Evolutionary conservation across 2,888 invertebrate genomes (phyloP), one percentile per base, ranked within the genome.

Genomic region (Sicus ferrugineus): DNA sequence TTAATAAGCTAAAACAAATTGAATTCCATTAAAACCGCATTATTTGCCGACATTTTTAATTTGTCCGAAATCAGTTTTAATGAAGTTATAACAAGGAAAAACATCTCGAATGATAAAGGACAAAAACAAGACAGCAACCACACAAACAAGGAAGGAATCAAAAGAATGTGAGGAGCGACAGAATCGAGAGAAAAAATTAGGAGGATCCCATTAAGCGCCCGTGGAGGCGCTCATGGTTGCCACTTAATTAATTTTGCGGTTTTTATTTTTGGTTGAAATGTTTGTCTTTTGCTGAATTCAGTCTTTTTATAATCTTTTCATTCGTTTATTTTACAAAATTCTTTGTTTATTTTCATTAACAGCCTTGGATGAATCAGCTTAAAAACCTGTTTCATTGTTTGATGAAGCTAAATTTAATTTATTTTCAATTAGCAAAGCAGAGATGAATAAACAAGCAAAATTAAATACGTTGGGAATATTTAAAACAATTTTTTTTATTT

Each of bases 171-270:
- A 4, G 1, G 34, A 59, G 21, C 1, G 11, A 19, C 14, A 34
- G 34, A 56, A 56, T 5, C 19, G 16, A 56, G 34, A 34, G n/a
- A 5, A 59, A 59, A 14, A 21, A 42, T n/a, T 19, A 59, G 31
- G n/a, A n/a, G n/a, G n/a, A n/a, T n/a, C n/a, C n/a, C n/a, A n/a
- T n/a, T n/a, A n/a, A n/a, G n/a, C n/a, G n/a, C n/a, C n/a, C n/a
- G n/a, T n/a, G n/a, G n/a, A n/a, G n/a, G n/a, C n/a, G n/a, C n/a
- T n/a, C n/a, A n/a, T n/a, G 26, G 21, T 31, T 21, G 59, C 23
- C 30, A 38, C 38, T 59, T 59, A 38, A 34, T 59, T 59, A 21
- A 59, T 59, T 59, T 59, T 59, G 2, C 19, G 21, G 9, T 19
- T 59, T 59, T n/a, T 9, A 19, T 34, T 31, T 7, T 34, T 1